Evolutionary conservation across 2,113 vertebrate genomes (phyloP).

Genomic region (Microcebus ravelobensis): DNA sequence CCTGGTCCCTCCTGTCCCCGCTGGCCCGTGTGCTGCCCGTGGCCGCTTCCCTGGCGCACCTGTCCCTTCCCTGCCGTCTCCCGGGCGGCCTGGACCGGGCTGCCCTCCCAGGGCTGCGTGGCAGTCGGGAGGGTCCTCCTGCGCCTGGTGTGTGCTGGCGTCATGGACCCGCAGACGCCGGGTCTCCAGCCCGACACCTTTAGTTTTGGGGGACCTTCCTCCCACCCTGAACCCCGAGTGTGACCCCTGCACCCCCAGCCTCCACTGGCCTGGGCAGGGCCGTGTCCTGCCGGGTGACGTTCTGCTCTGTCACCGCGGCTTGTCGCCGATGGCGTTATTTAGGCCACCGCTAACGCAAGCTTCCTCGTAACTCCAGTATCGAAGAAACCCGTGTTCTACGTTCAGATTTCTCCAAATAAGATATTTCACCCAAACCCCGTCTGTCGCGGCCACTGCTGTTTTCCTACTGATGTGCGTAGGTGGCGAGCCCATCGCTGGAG

Average conservation of each 20-base stretch:
- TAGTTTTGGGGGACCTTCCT: no score
- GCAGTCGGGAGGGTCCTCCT: no score
- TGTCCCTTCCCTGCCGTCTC: background rate
- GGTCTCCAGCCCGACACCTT: no score
- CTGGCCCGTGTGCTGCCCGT: no score
- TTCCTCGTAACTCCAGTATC: fast-evolving
- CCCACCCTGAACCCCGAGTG: no score
- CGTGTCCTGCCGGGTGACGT: fast-evolving
- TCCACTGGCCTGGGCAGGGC: no score
- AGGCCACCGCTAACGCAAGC: fast-evolving
- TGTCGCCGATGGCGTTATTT: fast-evolving
- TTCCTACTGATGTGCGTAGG: fast-evolving
- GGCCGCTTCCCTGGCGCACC: fast-evolving
- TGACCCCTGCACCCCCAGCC: no score
- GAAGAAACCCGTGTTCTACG: fast-evolving
- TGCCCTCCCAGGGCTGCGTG: no score
- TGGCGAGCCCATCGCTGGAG: no score
- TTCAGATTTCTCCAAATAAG: background rate
- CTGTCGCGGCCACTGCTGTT: fast-evolving
- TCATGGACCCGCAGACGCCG: fast-evolving
- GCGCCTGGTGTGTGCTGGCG: no score
- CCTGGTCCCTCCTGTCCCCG: no score
- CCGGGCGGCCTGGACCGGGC: no score
- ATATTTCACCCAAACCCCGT: fast-evolving
- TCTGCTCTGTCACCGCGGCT: fast-evolving